phyloP scores from a whole-genome alignment of 2,113 vertebrate species.

The Hemicordylus capensis region DNA sequence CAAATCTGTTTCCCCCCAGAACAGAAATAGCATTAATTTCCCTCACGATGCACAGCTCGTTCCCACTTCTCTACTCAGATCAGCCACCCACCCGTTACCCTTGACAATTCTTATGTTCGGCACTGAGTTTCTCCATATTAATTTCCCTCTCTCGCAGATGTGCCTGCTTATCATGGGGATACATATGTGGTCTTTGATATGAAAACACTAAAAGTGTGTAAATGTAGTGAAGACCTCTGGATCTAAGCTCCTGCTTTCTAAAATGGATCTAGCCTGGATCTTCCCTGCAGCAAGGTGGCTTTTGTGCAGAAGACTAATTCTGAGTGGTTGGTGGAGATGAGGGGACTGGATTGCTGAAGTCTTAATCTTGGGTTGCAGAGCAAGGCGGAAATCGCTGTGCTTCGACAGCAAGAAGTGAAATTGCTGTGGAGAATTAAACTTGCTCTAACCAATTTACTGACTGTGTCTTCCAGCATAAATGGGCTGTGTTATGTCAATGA shows the following conservation, averaged over 20 bases:
- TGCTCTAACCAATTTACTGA: too few relatives aligned
- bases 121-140: too few relatives aligned
- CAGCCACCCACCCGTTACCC: background rate
- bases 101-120: too few relatives aligned
- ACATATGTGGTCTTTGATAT: too few relatives aligned
- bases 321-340: too few relatives aligned
- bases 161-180: too few relatives aligned
- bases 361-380: background rate
- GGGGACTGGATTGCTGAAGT: background rate
- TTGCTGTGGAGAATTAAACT: background rate
- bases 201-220: too few relatives aligned
- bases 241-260: too few relatives aligned
- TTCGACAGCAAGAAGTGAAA: background rate
- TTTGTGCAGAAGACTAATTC: background rate
- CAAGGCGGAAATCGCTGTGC: background rate
- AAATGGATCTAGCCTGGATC: background rate
- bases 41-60: background rate
- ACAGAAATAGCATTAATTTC: conserved; percentile 7
- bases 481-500: background rate
- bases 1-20: background rate
- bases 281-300: background rate
- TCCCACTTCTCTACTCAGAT: background rate
- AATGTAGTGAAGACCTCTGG: too few relatives aligned
- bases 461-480: background rate
- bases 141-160: too few relatives aligned